Percentiles rank a stretch among this genome's conserved stretches.
These are phyloP conservation scores for Passer montanus DNA, from an alignment of 2,113 vertebrate species.

Conservation along the genomic window DNA sequence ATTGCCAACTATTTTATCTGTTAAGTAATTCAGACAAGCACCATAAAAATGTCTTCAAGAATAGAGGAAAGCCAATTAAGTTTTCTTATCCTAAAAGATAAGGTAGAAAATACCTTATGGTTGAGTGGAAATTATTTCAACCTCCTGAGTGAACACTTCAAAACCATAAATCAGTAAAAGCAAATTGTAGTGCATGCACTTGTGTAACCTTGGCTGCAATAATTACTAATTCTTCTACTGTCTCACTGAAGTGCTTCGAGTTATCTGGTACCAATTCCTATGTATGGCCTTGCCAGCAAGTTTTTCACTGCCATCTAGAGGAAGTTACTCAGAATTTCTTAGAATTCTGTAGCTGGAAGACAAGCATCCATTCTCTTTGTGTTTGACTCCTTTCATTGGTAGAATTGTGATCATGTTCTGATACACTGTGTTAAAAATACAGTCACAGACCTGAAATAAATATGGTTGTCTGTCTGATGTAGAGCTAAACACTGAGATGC, in stretches of 20 bases:
- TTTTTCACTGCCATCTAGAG: slow-evolving; percentile 67
- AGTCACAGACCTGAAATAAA: neutral
- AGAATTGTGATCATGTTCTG: neutral
- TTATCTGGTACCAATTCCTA: neutral
- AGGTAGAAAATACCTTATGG: neutral
- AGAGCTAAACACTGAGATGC: neutral
- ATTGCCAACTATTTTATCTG: neutral
- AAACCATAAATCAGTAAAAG: neutral
- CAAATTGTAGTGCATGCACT: neutral
- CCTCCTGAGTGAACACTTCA: neutral
- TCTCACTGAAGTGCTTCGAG: neutral
- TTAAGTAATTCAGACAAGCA: neutral
- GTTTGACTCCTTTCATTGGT: neutral
- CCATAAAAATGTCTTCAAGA: neutral
- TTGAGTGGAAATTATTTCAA: neutral
- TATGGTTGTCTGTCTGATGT: neutral
- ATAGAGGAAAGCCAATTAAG: neutral
- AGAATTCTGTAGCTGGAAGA: neutral
- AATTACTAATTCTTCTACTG: neutral
- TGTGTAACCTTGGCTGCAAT: neutral
- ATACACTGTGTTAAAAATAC: neutral
- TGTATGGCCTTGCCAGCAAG: neutral
- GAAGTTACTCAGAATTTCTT: neutral
- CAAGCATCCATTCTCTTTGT: neutral
- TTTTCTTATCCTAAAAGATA: slow-evolving; percentile 9